Conservation (phyloP, 2,797 vertebrate genomes). For the Helarctos malayanus region DNA sequence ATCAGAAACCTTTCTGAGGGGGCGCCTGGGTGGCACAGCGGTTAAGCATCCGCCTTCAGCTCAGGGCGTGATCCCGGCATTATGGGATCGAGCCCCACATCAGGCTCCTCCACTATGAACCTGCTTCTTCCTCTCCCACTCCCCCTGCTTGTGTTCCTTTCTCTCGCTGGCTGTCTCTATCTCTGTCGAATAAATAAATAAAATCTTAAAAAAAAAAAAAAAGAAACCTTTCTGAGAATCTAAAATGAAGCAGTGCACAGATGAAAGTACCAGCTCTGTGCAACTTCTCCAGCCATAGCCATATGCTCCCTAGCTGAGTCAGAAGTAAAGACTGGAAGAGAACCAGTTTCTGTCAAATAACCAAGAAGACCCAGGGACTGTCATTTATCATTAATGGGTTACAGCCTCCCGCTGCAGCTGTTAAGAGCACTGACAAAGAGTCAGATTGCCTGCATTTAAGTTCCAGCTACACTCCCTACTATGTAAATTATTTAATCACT, state of each 20-base stretch:
- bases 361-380: neutral
- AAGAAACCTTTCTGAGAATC: neutral
- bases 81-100: too few species aligned
- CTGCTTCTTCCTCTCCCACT: too few species aligned
- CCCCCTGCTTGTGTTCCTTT: too few species aligned
- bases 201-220: too few species aligned
- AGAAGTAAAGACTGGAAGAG: slow-evolving; percentile 12
- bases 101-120: too few species aligned
- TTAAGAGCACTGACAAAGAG: neutral
- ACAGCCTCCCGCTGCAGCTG: neutral
- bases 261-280: slow-evolving; percentile 14
- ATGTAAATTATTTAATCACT: neutral
- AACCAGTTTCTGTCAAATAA: slow-evolving; percentile 37
- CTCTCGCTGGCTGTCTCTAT: too few species aligned
- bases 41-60: too few species aligned
- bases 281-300: slow-evolving; percentile 10
- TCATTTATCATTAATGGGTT: slow-evolving; percentile 26
- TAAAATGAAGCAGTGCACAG: slow-evolving; percentile 48
- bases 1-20: neutral
- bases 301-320: slow-evolving; percentile 23
- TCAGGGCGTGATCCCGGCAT: too few species aligned
- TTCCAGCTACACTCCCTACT: neutral
- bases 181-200: too few species aligned
- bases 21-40: too few species aligned
- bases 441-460: neutral